Base-by-base conservation (phyloP, 2,113 vertebrate genomes). In the Hippocampus abdominalis region DNA sequence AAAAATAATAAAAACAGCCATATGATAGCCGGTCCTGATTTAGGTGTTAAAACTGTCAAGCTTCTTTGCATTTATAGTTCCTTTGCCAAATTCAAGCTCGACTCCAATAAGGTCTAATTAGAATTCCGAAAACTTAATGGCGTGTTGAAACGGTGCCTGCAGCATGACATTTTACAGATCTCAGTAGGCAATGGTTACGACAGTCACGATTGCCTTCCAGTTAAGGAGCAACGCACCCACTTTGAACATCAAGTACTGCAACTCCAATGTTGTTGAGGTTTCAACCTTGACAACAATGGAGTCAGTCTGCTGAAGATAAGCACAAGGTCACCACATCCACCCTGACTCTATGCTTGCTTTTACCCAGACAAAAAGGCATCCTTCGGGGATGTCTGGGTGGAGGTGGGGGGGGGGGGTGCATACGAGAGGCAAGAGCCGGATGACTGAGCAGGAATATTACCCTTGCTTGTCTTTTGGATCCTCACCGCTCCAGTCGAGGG, bases 401-500 rank as follows among this genome's bases (percentile, higher is more conserved):
- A 12, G 42, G 11, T 18, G 66, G 67, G 63, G 64, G 11, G 32
- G 29, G 51, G 63, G 64, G 11, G 32, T 25, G 51, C 64, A 7
- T 42, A 56, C 73, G 46, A 27, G 32, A 62, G 44, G 48, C 39
- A 72, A 63, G 69, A 69, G 59, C 67, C 69, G 73, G 72, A 56
- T 68, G 66, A 71, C 40, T 64, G 75, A 64, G 66, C 32, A 69
- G 59, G 72, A 73, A 71, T 65, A 84, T 77, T 71, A 78, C 59
- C 75, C 75, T 70, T 42, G 27, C 76, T 79, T 74, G 78, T 88
- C 72, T 83, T 83, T 83, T 71, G 51, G 73, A 72, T 74, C 72
- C 66, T 72, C 53, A 66, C 71, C 25, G 66, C 69, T 70, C 32
- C 36, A 80, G 67, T 78, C 64, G 57, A 69, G 63, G 68, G 74